Conservation (phyloP, 1,140 invertebrate genomes). For the Ceratina australensis region DNA sequence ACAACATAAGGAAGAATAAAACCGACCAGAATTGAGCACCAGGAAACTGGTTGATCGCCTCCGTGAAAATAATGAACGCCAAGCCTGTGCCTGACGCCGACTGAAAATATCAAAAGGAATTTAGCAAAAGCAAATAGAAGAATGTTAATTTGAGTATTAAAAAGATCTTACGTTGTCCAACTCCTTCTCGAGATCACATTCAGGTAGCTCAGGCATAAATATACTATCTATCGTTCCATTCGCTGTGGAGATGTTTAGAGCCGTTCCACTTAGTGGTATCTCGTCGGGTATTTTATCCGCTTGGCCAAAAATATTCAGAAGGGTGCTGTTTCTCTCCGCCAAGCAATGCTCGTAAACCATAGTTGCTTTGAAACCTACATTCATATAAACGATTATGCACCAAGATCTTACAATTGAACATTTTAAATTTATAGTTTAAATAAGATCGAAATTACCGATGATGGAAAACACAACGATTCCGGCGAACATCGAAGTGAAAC, state of each 20-base stretch:
- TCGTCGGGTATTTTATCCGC: constrained; percentile 75
- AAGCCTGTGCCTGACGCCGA: constrained; percentile 95
- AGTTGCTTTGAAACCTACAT: constrained; percentile 90
- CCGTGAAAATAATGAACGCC: constrained; percentile 97
- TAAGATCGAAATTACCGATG: constrained; percentile 84
- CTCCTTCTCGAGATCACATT: constrained; percentile 92
- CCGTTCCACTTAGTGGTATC: constrained; percentile 80
- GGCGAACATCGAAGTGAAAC: constrained; percentile 97
- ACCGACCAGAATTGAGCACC: constrained; percentile 96
- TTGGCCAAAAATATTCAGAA: constrained; percentile 81
- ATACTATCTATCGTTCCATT: constrained; percentile 81
- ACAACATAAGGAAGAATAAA: constrained; percentile 97
- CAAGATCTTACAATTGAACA: background rate
- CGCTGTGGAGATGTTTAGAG: constrained; percentile 80
- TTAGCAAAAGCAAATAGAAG: background rate
- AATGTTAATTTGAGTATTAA: background rate
- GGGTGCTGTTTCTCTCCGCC: constrained; percentile 82
- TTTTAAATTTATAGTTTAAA: no score
- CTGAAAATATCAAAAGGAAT: constrained; percentile 80
- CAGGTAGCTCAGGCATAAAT: constrained; percentile 84
- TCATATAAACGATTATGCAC: background rate
- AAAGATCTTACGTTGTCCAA: constrained; percentile 89
- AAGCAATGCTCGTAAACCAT: constrained; percentile 90
- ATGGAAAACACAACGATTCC: constrained; percentile 99
- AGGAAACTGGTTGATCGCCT: constrained; percentile 97